Evolutionary conservation across 2,888 invertebrate genomes (phyloP), one percentile per base, ranked within the genome.

Genomic region (Caenorhabditis sp.): DNA sequence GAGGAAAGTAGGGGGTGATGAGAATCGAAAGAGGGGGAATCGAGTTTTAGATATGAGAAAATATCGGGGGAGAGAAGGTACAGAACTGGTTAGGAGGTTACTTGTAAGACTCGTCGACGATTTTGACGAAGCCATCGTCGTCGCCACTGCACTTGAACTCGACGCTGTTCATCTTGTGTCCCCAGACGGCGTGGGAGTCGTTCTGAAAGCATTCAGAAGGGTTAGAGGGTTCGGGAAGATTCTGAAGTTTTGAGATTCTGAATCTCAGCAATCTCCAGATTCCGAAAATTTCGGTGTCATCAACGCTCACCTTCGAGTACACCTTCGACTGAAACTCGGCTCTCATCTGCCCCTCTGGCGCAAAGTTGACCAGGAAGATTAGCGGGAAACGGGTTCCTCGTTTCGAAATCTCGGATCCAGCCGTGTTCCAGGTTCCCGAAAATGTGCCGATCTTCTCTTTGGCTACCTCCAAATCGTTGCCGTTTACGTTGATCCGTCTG

Each of bases 181-280:
- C 90, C 89, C 89, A 90, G 19, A 82, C 85, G 10, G 89, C 89
- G 76, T 90, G 90, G 1, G 85, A 86, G 72, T 87, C 80, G 35
- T 87, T 87, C 64, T 88, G 80, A 12, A 79, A 69, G 26, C 4
- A 26, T n/a, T 47, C 16, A 14, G 22, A 51, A 75, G 54, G 12
- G 47, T 35, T 64, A 19, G 35, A 64, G 47, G 74, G 14, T 69
- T 61, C 2, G 12, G 22, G 22, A 44, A 38, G 14, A 35, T 31
- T n/a, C 10, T 8, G 22, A 31, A 31, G 26, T n/a, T n/a, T n/a
- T 64, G 1, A 63, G 47, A 47, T 10, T 47, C 47, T 47, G 47
- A n/a, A 38, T 38, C 38, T 10, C 47, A 47, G 10, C 4, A 47
- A 47, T 4, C 47, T n/a, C 47, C 2, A n/a, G 6, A n/a, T 14